These are phyloP conservation scores for Agrotis exclamationis DNA, from an alignment of 2,888 invertebrate genomes.

Conservation along the genomic window DNA sequence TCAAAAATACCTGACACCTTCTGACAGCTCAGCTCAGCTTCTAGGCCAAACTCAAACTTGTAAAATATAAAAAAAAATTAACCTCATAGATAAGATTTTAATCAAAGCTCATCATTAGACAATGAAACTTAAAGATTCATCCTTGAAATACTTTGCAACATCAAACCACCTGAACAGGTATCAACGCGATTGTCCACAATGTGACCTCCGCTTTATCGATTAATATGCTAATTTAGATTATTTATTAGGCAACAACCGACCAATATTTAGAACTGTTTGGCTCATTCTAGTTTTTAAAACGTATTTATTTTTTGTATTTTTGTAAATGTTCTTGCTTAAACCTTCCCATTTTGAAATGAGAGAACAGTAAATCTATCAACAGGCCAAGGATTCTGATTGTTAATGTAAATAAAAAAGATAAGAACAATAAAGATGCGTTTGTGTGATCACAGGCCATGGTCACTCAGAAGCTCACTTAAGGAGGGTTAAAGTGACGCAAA, in stretches of 20 bases:
- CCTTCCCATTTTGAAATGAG: constrained; percentile 18
- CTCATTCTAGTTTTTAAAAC: constrained; percentile 59
- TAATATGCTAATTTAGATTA: constrained; percentile 84
- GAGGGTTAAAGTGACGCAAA: background rate
- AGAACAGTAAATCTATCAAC: constrained; percentile 12
- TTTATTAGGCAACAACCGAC: constrained; percentile 77
- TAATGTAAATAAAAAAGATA: background rate
- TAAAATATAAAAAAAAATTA: too few species aligned
- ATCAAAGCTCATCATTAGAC: constrained; percentile 63
- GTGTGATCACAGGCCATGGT: background rate
- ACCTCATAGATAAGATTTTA: too few species aligned
- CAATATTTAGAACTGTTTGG: constrained; percentile 67
- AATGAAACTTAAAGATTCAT: constrained; percentile 69
- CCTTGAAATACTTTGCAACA: constrained; percentile 81
- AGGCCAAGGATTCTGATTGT: constrained; percentile 10
- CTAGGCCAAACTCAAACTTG: too few species aligned
- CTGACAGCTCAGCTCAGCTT: too few species aligned
- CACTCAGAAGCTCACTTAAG: background rate
- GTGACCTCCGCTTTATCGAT: constrained; percentile 83
- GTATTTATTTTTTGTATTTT: constrained; percentile 41
- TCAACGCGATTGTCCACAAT: constrained; percentile 79
- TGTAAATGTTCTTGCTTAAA: constrained; percentile 46
- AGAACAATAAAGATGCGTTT: background rate
- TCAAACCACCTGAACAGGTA: constrained; percentile 77
- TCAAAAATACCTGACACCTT: background rate